Base-by-base conservation (phyloP, 2,113 vertebrate species). In the Procavia capensis region DNA sequence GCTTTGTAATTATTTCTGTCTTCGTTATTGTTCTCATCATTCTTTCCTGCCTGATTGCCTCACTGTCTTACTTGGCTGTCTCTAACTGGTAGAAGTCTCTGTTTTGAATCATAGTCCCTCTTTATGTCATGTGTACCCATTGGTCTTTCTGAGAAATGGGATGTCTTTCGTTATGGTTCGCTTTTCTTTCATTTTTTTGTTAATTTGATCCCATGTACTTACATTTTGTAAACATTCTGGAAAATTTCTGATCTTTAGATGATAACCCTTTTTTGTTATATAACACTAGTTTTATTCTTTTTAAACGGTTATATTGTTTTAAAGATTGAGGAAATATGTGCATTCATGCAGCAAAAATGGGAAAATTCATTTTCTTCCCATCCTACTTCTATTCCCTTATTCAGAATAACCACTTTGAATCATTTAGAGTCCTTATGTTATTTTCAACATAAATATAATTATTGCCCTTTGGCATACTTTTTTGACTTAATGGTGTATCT, bases 121-220 rank as follows among this genome's bases (percentile, higher is more conserved):
- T 74, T 50, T 72, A 61, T 68, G n/a, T 93, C 78, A 76, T 47
- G 75, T 93, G 10, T 43, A 9, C 11, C 61, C n/a, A 68, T 81
- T 96, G 64, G 25, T 83, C 50, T 50, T 88, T 85, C 24, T 74
- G 29, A 91, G 45, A 31, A 34, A 3, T 68, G 27, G n/a, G 70
- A 13, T 63, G 4, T 86, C 34, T 90, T 93, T 61, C 36, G 25
- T 24, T 76, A 6, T 91, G 87, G 43, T 45, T 91, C 85, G 79
- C 64, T 81, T 85, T 61, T n/a, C n/a, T 91, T 74, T 95, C 39
- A 76, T 93, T 95, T 94, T 90, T 90, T n/a, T 93, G 36, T 72
- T 27, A 72, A 0, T 88, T 88, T 66, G 39, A 91, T 88, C 57
- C 27, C 87, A 16, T 66, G 41, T 63, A 39, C 25, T 92, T 89